phyloP scores from a whole-genome alignment of 2,888 invertebrate species.

The Pterobdella sp. region DNA sequence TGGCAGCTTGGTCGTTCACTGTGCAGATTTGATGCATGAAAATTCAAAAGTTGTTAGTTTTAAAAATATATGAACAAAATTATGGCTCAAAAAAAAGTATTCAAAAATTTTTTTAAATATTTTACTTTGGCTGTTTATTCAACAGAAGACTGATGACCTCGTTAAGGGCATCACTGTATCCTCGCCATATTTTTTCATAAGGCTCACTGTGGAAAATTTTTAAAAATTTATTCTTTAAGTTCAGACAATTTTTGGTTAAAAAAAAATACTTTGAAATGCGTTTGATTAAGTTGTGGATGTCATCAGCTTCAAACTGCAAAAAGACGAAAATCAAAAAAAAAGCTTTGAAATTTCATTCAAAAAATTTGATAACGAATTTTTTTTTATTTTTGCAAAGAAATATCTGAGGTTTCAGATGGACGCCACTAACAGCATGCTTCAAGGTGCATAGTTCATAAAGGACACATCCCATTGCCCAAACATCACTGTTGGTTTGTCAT shows the following conservation, averaged over 20 bases:
- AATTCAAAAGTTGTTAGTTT: too few relatives aligned
- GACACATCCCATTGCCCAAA: conserved; percentile 56
- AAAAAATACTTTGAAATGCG: background rate
- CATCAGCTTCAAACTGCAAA: background rate
- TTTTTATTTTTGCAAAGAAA: too few relatives aligned
- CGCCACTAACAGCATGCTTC: conserved; percentile 52
- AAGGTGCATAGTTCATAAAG: conserved; percentile 54
- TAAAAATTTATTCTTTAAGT: background rate
- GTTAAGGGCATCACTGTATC: background rate
- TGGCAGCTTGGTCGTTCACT: too few relatives aligned
- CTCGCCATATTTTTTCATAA: background rate
- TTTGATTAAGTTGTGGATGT: background rate
- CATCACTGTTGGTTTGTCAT: conserved; percentile 48
- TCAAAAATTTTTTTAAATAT: background rate
- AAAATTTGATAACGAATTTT: too few relatives aligned
- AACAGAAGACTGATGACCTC: background rate
- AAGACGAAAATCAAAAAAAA: too few relatives aligned
- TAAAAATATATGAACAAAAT: background rate
- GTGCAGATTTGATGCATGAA: too few relatives aligned
- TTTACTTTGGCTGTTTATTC: background rate
- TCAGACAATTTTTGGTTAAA: background rate
- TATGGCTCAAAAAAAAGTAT: background rate
- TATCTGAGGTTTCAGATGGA: too few relatives aligned
- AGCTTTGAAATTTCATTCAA: too few relatives aligned
- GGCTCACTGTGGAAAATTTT: background rate